Conservation (phyloP, 2,888 invertebrate genomes). For the Chaetogeoica ovagalla region DNA sequence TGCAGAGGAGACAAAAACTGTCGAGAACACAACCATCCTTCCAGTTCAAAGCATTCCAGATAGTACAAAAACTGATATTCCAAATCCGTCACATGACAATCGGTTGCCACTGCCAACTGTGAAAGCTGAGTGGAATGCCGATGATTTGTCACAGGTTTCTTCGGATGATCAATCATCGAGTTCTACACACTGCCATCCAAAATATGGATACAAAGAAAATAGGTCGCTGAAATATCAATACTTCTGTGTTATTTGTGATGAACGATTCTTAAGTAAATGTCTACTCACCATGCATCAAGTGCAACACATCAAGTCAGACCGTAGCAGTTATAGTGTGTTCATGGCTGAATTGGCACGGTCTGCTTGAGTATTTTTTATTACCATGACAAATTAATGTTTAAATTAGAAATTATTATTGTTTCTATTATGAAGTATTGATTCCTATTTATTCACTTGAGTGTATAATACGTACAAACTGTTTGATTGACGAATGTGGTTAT, state of each 20-base stretch:
- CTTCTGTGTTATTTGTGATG: slow-evolving; percentile 41
- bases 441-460: slow-evolving; percentile 6
- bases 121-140: slow-evolving; percentile 24
- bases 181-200: not conserved
- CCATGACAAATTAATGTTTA: not conserved
- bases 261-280: slow-evolving; percentile 33
- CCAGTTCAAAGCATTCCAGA: slow-evolving; percentile 33
- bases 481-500: slow-evolving; percentile 6
- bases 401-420: not conserved
- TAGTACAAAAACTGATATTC: slow-evolving; percentile 26
- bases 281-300: slow-evolving; percentile 45
- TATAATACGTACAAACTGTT: not conserved
- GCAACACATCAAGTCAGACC: slow-evolving; percentile 47
- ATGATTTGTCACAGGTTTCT: slow-evolving; percentile 8
- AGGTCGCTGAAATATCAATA: not conserved
- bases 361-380: slow-evolving; percentile 5
- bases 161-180: slow-evolving; percentile 24
- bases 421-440: slow-evolving; percentile 22
- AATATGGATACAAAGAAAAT: not conserved
- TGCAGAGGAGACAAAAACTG: not conserved
- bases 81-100: slow-evolving; percentile 11
- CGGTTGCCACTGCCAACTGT: not conserved
- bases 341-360: slow-evolving; percentile 40
- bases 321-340: slow-evolving; percentile 35
- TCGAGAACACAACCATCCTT: not conserved